These are phyloP conservation scores for Sycobia sp. DNA, from an alignment of 1,140 invertebrate genomes.

Conservation along the genomic window DNA sequence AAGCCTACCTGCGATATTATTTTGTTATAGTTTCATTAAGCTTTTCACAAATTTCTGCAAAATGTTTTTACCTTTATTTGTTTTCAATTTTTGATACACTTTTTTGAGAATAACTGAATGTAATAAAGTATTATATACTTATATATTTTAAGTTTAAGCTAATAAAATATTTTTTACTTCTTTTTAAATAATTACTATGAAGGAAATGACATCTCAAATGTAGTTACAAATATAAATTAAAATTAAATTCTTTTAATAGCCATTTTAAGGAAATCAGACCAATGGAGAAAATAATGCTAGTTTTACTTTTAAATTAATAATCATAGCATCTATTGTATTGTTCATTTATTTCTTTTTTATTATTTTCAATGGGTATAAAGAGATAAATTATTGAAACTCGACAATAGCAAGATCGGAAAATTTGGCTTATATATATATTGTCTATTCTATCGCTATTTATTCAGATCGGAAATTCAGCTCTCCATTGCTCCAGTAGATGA, in stretches of 20 bases:
- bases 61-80: too few species aligned
- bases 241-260: too few species aligned
- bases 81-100: slow-evolving; percentile 2
- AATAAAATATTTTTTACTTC: too few species aligned
- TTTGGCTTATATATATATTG: slow-evolving; percentile 31
- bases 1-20: neutral
- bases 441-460: slow-evolving; percentile 24
- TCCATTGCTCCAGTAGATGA: neutral
- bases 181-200: too few species aligned
- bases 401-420: neutral
- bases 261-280: too few species aligned
- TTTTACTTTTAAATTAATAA: too few species aligned
- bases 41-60: too few species aligned
- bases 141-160: neutral
- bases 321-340: neutral
- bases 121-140: neutral
- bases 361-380: slow-evolving; percentile 16
- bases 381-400: slow-evolving; percentile 6
- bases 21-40: neutral
- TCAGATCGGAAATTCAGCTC: slow-evolving; percentile 9
- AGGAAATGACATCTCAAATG: too few species aligned
- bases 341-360: slow-evolving; percentile 2
- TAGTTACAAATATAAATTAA: too few species aligned
- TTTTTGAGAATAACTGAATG: slow-evolving; percentile 7
- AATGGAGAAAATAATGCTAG: too few species aligned